These are phyloP conservation scores for Agrochola circellaris DNA, from an alignment of 2,888 invertebrate genomes.

Conservation along the genomic window DNA sequence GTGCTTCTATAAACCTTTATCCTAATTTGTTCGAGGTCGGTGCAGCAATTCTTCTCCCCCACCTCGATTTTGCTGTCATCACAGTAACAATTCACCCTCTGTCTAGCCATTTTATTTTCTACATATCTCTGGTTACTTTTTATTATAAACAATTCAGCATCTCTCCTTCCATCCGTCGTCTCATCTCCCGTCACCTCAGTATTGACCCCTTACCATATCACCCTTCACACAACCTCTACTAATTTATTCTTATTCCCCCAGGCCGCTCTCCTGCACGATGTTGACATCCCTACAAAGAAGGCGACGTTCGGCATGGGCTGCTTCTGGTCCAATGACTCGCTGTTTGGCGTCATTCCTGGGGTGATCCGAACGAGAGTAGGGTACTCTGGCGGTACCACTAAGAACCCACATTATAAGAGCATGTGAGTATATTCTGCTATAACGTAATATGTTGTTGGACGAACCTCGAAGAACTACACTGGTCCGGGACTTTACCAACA, in stretches of 20 bases:
- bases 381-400: conserved; percentile 96
- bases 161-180: not conserved
- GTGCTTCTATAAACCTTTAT: not conserved
- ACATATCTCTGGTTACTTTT: not conserved
- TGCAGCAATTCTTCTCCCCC: not conserved
- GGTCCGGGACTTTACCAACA: too few species aligned
- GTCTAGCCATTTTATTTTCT: not conserved
- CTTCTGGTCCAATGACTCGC: conserved; percentile 97
- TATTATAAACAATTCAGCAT: not conserved
- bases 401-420: conserved; percentile 95
- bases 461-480: not conserved
- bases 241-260: conserved; percentile 57
- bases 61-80: not conserved
- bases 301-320: conserved; percentile 98
- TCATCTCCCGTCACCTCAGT: not conserved
- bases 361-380: conserved; percentile 98
- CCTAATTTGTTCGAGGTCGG: not conserved
- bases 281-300: conserved; percentile 92
- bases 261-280: conserved; percentile 91
- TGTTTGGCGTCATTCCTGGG: conserved; percentile 93
- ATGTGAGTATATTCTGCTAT: conserved; percentile 92
- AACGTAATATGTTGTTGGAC: not conserved
- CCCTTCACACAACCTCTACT: not conserved
- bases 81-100: not conserved
- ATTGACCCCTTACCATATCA: not conserved